Conservation (phyloP, 2,113 vertebrate species). For the Uropsilus gracilis region DNA sequence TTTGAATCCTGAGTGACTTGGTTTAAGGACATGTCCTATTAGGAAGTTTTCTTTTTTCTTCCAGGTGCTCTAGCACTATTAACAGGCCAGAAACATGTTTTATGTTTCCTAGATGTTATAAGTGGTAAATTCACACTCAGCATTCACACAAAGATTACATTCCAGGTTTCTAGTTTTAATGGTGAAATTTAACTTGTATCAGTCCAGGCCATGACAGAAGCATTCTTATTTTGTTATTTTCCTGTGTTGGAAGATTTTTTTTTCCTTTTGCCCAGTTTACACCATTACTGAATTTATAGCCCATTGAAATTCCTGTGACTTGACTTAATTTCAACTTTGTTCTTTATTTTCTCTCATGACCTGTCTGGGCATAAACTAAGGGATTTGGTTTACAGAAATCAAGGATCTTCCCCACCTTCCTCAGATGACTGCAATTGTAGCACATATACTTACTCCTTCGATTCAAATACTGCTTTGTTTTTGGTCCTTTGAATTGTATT, state of each 20-base stretch:
- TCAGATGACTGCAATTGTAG: too few species aligned
- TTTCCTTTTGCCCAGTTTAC: not conserved
- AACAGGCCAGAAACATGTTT: slow-evolving; percentile 1
- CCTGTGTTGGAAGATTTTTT: not conserved
- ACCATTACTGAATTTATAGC: not conserved
- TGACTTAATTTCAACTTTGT: slow-evolving; percentile 18
- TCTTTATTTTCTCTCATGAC: not conserved
- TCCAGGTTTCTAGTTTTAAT: not conserved
- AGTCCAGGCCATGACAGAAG: not conserved
- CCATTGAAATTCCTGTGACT: not conserved
- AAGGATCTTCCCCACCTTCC: not conserved
- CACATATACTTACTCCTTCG: not conserved
- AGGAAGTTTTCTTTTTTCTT: not conserved
- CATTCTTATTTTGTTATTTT: not conserved
- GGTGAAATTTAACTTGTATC: not conserved
- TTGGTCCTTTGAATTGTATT: slow-evolving; percentile 11
- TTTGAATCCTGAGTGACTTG: not conserved
- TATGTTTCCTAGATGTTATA: not conserved
- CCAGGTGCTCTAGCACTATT: not conserved
- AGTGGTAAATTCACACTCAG: not conserved
- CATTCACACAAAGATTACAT: not conserved
- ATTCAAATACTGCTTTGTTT: not conserved
- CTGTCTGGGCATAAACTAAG: slow-evolving; percentile 9
- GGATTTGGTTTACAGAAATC: not conserved
- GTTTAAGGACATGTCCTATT: not conserved